Evolutionary conservation across 2,797 vertebrate species (phyloP).

Genomic region (Lophius americanus): DNA sequence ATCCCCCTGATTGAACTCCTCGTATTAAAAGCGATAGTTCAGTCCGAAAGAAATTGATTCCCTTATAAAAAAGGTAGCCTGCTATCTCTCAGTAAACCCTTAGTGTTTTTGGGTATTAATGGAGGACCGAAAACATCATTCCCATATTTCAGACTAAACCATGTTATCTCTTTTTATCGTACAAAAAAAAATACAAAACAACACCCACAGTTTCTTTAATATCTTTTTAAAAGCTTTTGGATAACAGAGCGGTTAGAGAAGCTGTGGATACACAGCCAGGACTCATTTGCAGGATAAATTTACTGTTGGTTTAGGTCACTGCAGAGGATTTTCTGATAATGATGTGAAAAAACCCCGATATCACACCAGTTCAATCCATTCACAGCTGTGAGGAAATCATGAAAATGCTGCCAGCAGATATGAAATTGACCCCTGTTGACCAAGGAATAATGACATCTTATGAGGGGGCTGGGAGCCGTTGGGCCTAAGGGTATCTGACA

Average conservation of each 20-base stretch:
- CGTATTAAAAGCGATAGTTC: too few species aligned
- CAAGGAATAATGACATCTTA: slow-evolving; percentile 58
- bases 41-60: too few species aligned
- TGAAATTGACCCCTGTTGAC: slow-evolving; percentile 46
- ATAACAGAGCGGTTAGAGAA: slow-evolving; percentile 27
- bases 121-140: slow-evolving; percentile 4
- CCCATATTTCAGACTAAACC: slow-evolving; percentile 11
- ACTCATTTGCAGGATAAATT: slow-evolving; percentile 47
- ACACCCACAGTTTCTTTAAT: slow-evolving; percentile 31
- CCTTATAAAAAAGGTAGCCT: too few species aligned
- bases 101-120: too few species aligned
- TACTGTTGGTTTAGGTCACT: slow-evolving; percentile 31
- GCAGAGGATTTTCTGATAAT: slow-evolving; percentile 16
- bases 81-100: too few species aligned
- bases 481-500: slow-evolving; percentile 64
- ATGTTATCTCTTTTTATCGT: background rate
- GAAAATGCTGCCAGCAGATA: slow-evolving; percentile 32
- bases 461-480: slow-evolving; percentile 61
- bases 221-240: slow-evolving; percentile 56
- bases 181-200: slow-evolving; percentile 37
- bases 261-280: slow-evolving; percentile 15
- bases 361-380: slow-evolving; percentile 12
- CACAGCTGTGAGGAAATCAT: slow-evolving; percentile 11
- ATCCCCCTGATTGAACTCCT: too few species aligned
- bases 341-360: slow-evolving; percentile 6